Base-by-base conservation (phyloP, 1,140 invertebrate genomes). In the Dinoponera quadriceps region DNA sequence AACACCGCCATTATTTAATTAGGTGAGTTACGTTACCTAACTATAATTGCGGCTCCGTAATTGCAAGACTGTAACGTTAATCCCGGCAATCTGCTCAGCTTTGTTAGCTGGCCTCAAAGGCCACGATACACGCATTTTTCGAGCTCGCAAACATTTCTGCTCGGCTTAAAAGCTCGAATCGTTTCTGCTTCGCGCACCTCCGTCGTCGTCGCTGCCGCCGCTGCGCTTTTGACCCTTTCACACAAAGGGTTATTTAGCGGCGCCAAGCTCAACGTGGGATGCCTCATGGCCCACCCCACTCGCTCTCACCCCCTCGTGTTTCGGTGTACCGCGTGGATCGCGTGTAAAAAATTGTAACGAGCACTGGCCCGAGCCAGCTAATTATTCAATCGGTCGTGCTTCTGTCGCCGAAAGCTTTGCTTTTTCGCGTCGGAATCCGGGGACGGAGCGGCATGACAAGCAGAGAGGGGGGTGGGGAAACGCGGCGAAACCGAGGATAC, bases 371-470 rank as follows among this genome's bases (percentile, higher is more conserved):
- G 13, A n/a, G 25, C 25, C 9, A n/a, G 49, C 27, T 75, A 63
- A 75, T 75, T 63, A 62, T 49, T 48, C 25, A 22, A 51, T 75
- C 38, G 57, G 7, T 29, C 27, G 51, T 55, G 20, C 27, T 22
- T 49, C n/a, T n/a, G 16, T 2, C 20, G 18, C 18, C 38, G 51
- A 66, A 68, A 77, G 27, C 55, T 38, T 5, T 1, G 20, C 29
- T 68, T 77, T 55, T 68, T 68, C 38, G 2, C 62, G 18, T 77
- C n/a, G 62, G 20, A 77, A 66, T 77, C 38, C 16, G 18, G n/a
- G 29, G 73, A 48, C 60, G 73, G 27, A 44, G 22, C 27, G 14
- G n/a, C 27, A 51, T 38, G 60, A 54, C 27, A 44, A 25, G 55
- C 44, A 16, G 9, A 44, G 9, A 44, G 38, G 5, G 29, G 5